Evolutionary conservation across 2,113 vertebrate species (phyloP), one percentile per base, ranked within the genome.

Genomic region (Microcebus ravelobensis): DNA sequence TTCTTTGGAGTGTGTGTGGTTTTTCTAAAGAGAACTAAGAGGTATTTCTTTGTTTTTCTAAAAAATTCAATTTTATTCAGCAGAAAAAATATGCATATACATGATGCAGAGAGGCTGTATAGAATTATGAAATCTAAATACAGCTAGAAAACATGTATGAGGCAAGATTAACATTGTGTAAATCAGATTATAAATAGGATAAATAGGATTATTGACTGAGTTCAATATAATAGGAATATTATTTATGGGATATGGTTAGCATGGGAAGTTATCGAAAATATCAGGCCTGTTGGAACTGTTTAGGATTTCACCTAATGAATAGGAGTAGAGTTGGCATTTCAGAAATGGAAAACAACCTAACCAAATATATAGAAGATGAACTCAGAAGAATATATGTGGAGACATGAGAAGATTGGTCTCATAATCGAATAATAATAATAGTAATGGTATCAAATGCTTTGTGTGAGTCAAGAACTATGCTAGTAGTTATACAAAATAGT

Each of bases 301-400:
- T 92, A 86, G 31, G 61, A 61, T 88, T 96, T 84, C 76, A 45
- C 14, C 80, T 85, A 76, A 70, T 70, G 67, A 84, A 81, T 76
- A 84, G 87, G 36, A 68, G 79, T 79, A 13, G 59, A 86, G 59
- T 39, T 71, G 45, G 6, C 70, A 73, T 90, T 92, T 95, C 71
- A 90, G 63, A 90, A 95, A 89, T 86, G 34, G 27, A 85, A 71
- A 90, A 80, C 6, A 50, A 82, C 48, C 5, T 42, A 31, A 21
- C 27, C 2, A 90, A 63, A 83, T 81, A n/a, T 42, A 73, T 17
- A 74, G 79, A 77, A 59, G 5, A 34, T 36, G 18, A 74, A 74
- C 50, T 21, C 31, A 90, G 63, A n/a, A 42, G 57, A 80, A 13
- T 74, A 6, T n/a, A 42, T 39, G 13, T 67, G 76, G 70, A 65